Conservation (phyloP, 2,888 invertebrate genomes). For the Drosophila hamatofila region DNA sequence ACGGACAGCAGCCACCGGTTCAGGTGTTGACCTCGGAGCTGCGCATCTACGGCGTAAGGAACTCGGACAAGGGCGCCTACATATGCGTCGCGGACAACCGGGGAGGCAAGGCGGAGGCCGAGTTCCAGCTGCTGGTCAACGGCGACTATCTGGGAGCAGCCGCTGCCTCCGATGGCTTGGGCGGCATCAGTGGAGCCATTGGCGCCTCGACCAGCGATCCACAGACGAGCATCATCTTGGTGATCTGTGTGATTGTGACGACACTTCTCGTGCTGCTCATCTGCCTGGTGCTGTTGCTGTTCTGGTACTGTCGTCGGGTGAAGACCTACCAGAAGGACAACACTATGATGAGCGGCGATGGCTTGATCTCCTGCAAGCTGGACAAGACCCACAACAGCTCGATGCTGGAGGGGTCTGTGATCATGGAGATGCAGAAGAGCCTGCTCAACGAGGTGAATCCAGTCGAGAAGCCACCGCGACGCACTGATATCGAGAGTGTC, state of each 20-base stretch:
- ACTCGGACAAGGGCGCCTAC: conserved; percentile 90
- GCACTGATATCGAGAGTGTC: conserved; percentile 90
- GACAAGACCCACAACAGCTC: conserved; percentile 89
- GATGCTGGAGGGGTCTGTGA: conserved; percentile 90
- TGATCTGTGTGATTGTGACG: conserved; percentile 86
- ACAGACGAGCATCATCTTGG: conserved; percentile 85
- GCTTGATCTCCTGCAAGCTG: conserved; percentile 83
- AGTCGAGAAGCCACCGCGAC: conserved; percentile 92
- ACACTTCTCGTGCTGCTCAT: conserved; percentile 87
- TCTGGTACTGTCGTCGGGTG: conserved; percentile 86
- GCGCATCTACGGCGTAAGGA: conserved; percentile 88
- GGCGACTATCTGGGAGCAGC: conserved; percentile 79
- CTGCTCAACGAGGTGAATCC: conserved; percentile 94
- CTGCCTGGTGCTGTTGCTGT: conserved; percentile 86
- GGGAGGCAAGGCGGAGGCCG: conserved; percentile 92
- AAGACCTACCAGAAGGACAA: conserved; percentile 86
- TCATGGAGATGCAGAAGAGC: conserved; percentile 94
- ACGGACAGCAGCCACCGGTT: conserved; percentile 24
- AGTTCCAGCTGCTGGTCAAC: conserved; percentile 88
- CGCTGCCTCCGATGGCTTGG: conserved; percentile 67
- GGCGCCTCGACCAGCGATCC: conserved; percentile 84
- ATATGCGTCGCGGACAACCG: conserved; percentile 93
- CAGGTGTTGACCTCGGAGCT: conserved; percentile 86
- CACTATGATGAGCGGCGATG: conserved; percentile 84
- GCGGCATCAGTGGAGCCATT: conserved; percentile 77